A percentile compares a stretch with the other conserved stretches of the same genome.
These are phyloP conservation scores for Lepus townsendii DNA, from an alignment of 2,797 vertebrate species.

Conservation along the genomic window DNA sequence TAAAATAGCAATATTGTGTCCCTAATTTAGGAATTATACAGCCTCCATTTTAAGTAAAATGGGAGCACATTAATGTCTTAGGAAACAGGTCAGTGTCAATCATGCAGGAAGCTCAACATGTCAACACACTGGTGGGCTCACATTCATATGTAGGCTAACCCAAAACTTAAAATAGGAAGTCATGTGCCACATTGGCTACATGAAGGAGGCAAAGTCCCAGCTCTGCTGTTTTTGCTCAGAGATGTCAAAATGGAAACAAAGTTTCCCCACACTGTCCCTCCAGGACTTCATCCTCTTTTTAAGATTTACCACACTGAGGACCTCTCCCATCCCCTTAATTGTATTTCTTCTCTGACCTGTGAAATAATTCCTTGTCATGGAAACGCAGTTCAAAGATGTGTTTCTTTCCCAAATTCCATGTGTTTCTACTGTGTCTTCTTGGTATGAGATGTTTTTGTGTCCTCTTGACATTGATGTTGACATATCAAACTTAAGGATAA, in stretches of 20 bases:
- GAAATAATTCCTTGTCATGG: background rate
- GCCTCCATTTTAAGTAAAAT: background rate
- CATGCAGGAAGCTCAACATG: background rate
- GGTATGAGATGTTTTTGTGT: background rate
- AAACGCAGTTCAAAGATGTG: background rate
- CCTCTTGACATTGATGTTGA: background rate
- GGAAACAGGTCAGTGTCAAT: background rate
- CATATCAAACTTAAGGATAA: background rate
- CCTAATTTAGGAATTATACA: background rate
- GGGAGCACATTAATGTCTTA: background rate
- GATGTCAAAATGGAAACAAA: background rate
- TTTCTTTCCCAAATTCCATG: background rate
- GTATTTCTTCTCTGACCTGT: background rate
- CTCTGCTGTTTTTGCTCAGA: background rate
- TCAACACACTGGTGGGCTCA: background rate
- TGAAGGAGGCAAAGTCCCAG: accelerated
- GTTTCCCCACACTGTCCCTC: background rate
- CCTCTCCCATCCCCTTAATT: background rate
- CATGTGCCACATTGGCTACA: accelerated
- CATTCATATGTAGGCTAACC: background rate
- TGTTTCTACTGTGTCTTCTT: background rate
- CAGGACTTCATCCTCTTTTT: background rate
- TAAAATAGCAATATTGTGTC: background rate
- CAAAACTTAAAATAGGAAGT: background rate
- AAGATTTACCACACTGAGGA: background rate